Conservation (phyloP, 2,113 vertebrate species). For the Choloepus hoffmanni region DNA sequence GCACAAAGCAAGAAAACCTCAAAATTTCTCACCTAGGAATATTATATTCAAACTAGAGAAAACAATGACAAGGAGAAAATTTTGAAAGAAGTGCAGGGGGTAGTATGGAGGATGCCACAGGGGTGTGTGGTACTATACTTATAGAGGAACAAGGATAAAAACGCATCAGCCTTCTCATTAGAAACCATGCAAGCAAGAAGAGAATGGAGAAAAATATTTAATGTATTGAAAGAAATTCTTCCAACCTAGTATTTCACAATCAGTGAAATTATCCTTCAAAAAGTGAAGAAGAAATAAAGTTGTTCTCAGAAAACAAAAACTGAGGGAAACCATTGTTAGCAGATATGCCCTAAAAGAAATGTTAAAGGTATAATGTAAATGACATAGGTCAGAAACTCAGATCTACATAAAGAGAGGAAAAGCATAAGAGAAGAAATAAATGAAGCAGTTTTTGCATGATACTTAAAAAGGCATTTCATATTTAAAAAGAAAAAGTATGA, state of each 20-base stretch:
- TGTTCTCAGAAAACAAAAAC: background rate
- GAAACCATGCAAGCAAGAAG: background rate
- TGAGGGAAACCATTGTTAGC: background rate
- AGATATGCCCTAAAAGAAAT: background rate
- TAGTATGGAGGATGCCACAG: too few species aligned
- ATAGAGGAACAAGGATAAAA: background rate
- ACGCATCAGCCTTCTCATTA: background rate
- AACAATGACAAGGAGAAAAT: background rate
- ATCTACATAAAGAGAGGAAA: background rate
- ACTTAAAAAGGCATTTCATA: background rate
- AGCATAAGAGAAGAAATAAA: background rate
- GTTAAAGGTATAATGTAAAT: background rate
- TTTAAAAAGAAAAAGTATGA: background rate
- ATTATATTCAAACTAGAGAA: background rate
- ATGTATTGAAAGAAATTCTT: background rate
- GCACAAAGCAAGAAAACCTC: background rate
- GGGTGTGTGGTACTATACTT: background rate
- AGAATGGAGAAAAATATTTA: background rate
- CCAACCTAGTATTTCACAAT: background rate
- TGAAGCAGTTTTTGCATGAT: background rate
- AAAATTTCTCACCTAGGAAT: background rate
- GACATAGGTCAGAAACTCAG: background rate
- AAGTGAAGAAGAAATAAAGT: background rate
- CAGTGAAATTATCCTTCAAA: background rate
- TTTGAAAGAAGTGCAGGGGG: background rate